phyloP scores from a whole-genome alignment of 2,888 invertebrate genomes.

The Diplazon laetatorius region DNA sequence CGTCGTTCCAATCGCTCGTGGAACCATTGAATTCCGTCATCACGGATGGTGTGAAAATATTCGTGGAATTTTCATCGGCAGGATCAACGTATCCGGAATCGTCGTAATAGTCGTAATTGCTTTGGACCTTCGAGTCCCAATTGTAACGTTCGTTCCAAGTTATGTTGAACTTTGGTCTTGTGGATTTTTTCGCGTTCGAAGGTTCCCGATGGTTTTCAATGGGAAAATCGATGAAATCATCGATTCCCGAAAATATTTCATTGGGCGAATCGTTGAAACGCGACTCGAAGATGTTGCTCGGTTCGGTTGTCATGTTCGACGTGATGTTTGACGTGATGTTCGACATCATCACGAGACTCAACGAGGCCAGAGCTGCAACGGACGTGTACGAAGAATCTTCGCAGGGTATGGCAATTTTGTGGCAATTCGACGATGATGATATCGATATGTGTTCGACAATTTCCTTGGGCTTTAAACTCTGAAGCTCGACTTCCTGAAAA shows the following conservation, averaged over 20 bases:
- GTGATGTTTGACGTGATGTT: constrained; percentile 67
- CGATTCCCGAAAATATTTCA: constrained; percentile 28
- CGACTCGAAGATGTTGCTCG: constrained; percentile 29
- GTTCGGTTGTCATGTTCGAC: constrained; percentile 22
- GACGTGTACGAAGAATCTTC: constrained; percentile 77
- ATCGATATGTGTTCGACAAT: constrained; percentile 50
- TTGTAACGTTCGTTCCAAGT: constrained; percentile 56
- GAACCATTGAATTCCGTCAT: constrained; percentile 4
- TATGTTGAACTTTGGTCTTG: constrained; percentile 15
- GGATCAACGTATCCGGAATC: constrained; percentile 39
- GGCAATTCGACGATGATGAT: constrained; percentile 65
- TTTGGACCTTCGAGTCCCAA: constrained; percentile 34
- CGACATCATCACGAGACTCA: constrained; percentile 80
- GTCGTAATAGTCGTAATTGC: constrained; percentile 62
- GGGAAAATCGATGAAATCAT: constrained; percentile 26
- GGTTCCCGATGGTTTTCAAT: constrained; percentile 25
- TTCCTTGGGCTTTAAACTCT: constrained; percentile 84
- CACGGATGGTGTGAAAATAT: background rate
- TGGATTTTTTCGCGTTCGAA: constrained; percentile 1
- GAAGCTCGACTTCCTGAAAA: constrained; percentile 83
- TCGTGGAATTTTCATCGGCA: constrained; percentile 42
- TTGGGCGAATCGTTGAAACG: constrained; percentile 49
- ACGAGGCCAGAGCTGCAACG: constrained; percentile 80
- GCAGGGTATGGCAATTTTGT: constrained; percentile 75
- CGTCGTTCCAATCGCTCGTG: constrained; percentile 20